Evolutionary conservation across 2,888 invertebrate genomes (phyloP).

Genomic region (Gibbula magus): DNA sequence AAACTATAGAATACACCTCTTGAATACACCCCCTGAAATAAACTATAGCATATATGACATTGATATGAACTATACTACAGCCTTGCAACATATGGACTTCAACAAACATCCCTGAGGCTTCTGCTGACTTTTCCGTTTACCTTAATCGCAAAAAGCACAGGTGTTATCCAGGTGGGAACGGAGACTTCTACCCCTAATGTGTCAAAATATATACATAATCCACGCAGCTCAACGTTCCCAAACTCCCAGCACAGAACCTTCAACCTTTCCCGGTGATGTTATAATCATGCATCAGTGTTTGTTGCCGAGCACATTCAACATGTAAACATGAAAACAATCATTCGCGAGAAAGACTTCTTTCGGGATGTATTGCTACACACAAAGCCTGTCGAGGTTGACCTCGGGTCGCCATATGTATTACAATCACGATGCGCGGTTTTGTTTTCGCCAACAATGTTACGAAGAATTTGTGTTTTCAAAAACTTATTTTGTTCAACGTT

Average conservation of each 20-base stretch:
- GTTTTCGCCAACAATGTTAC: too few relatives aligned
- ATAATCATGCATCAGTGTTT: background rate
- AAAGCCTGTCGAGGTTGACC: background rate
- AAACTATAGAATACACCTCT: too few relatives aligned
- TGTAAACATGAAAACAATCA: constrained; percentile 20
- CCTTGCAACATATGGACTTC: too few relatives aligned
- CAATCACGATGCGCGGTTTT: too few relatives aligned
- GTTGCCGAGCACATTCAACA: background rate
- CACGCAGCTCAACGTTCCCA: background rate
- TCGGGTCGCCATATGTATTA: too few relatives aligned
- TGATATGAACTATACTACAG: too few relatives aligned
- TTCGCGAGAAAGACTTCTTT: background rate
- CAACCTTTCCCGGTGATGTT: background rate
- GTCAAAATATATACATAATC: constrained; percentile 21
- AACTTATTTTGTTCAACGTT: too few relatives aligned
- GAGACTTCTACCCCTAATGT: background rate
- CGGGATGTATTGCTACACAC: background rate
- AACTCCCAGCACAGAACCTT: background rate
- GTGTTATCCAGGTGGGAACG: background rate
- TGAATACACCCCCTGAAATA: too few relatives aligned
- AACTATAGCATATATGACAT: too few relatives aligned
- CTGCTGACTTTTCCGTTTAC: background rate
- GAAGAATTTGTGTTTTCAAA: too few relatives aligned
- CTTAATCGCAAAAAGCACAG: background rate
- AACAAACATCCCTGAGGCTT: too few relatives aligned